Evolutionary conservation across 2,113 vertebrate genomes (phyloP), one percentile per base, ranked within the genome.

Genomic region (Phrynosoma blainvillii): DNA sequence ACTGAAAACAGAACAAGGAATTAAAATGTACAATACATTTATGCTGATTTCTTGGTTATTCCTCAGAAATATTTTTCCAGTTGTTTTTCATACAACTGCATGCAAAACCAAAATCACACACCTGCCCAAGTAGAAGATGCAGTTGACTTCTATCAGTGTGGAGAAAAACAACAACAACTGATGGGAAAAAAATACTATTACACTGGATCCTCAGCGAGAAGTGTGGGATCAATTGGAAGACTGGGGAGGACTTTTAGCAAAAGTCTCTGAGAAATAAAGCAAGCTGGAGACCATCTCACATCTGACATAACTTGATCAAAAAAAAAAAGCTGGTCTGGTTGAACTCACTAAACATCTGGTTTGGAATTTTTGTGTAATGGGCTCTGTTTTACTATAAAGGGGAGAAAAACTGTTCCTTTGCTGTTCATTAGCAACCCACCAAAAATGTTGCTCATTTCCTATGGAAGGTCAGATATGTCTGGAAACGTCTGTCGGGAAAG

Each of bases 401-500:
- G 78, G 21, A 87, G 91, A 52, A 47, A 0, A 76, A 16, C 40
- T 27, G 6, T 0, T 74, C 76, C n/a, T 88, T 92, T 23, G 52
- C 0, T 1, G 2, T 2, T 87, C 86, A 59, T 25, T 87, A 82
- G 4, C 71, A 88, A 68, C 74, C 70, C 30, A 27, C 3, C 62
- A 59, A 76, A 82, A 89, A 4, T 9, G 75, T 74, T 87, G 42
- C 2, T 87, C 21, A 18, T 89, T 91, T 93, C 30, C 36, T 89
- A 52, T n/a, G 5, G 23, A 12, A 11, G 80, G 5, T 52, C 27
- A 68, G 7, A 0, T 30, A 4, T 80, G 90, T 91, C 85, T 23
- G 62, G 86, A 91, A 47, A 87, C 2, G 1, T 70, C 11, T 85
- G 27, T 0, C 73, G 77, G 81, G 70, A 36, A 81, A 36, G 3